Base-by-base conservation (phyloP, 2,797 vertebrate genomes). In the Cossypha polioptera region DNA sequence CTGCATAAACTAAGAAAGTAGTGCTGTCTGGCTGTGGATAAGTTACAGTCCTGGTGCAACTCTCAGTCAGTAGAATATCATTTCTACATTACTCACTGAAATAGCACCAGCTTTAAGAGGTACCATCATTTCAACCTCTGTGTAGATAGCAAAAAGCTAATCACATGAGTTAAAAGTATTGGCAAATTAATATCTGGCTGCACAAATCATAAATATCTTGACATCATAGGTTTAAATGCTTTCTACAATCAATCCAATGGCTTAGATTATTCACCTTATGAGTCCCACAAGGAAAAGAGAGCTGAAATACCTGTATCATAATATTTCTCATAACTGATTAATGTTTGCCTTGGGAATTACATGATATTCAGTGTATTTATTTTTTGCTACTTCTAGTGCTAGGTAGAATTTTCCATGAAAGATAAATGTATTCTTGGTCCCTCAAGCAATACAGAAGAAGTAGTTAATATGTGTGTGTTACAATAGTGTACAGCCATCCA, bases 271-370 rank as follows among this genome's bases (percentile, higher is more conserved):
- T 96, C 97, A 96, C 92, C 88, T 96, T 95, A 83, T 26, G 91
- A 92, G 86, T 97, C 96, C 93, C 96, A 16, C 15, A 85, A 95
- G 97, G 90, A 92, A 97, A 95, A 95, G 86, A 80, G 92, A 96
- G 87, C 79, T 89, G 80, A 25, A 95, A 95, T 97, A 97, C 97
- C 97, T 95, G 90, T 95, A 47, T 73, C 88, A 38, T 93, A 97
- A 94, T 95, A 78, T 95, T 97, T 96, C 97, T 94, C 58, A 86
- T 96, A 97, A 97, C 78, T 97, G 97, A 97, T 97, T 96, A 91
- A 95, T 78, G 79, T 94, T 96, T 97, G 95, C 89, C 96, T 88
- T 95, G 97, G 96, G 97, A 97, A 96, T 97, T 97, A 91, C 62
- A 92, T 72, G 94, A 95, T 97, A 86, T 96, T 97, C 94, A 84